Base-by-base conservation (phyloP, 2,888 invertebrate species). In the Melipona beecheii region DNA sequence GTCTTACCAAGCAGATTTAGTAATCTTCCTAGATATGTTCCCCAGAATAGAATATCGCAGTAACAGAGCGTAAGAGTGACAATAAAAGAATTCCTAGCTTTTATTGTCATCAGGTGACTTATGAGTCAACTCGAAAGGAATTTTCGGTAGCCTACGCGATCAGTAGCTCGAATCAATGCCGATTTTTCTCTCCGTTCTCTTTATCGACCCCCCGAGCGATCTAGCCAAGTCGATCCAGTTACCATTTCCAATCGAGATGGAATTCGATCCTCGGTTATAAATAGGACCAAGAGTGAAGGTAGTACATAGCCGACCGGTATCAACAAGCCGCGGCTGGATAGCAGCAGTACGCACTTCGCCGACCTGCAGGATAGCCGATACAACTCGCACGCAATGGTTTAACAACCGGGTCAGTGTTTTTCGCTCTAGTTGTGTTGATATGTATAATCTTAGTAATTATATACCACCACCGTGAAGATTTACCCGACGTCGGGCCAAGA, bases 391-490 rank as follows among this genome's bases (percentile, higher is more conserved):
- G 85, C 89, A 84, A 84, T 80, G 90, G 82, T 85, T 91, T 92
- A 93, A 92, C 92, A 91, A 93, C 87, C 92, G 86, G 91, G 91
- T 91, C 92, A 90, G 88, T 90, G 90, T 91, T 92, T 92, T 92
- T 92, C 92, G 92, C 92, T 92, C 92, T 88, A 92, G 90, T 92
- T 93, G 91, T 87, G 91, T 91, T 90, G 92, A 93, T 93, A 92
- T 92, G 91, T 92, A 90, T 92, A 92, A 92, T 92, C 91, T 91
- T 84, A 83, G 89, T 92, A 91, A 93, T 92, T 92, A 91, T 89
- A 92, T 91, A 91, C 86, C 85, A 82, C 80, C 83, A 81, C 56
- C 83, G 66, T 81, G 86, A 88, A 86, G 90, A 90, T 90, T 90
- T 90, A 90, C 85, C 89, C 81, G 84, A 79, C 85, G 81, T 69